Conservation (phyloP, 1,140 invertebrate species). For the Oedothorax gibbosus region DNA sequence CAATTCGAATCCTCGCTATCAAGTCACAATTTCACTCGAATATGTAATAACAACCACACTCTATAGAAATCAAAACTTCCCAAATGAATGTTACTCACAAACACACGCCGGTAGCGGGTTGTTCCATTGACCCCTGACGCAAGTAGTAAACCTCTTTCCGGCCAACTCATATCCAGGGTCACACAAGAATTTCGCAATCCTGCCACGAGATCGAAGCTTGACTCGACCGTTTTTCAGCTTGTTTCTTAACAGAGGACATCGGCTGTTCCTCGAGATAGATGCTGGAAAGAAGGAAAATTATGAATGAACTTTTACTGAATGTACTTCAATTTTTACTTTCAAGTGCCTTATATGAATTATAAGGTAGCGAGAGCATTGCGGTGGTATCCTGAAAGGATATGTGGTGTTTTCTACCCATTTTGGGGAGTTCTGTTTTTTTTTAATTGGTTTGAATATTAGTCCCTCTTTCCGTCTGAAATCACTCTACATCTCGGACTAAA, state of each 20-base stretch:
- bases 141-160: slow-evolving; percentile 75
- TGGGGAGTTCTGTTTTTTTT: no score
- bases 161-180: slow-evolving; percentile 72
- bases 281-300: no score
- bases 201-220: slow-evolving; percentile 66
- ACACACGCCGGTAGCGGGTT: slow-evolving; percentile 75
- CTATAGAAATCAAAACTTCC: background rate
- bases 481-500: no score
- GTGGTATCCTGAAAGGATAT: no score
- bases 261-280: background rate
- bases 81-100: slow-evolving; percentile 71
- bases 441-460: no score
- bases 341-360: no score
- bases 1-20: no score
- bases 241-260: slow-evolving; percentile 58
- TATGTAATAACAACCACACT: background rate
- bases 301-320: no score
- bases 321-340: no score
- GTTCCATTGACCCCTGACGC: slow-evolving; percentile 74
- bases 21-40: background rate
- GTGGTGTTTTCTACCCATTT: no score
- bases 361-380: no score
- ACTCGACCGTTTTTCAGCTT: slow-evolving; percentile 68
- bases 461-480: no score
- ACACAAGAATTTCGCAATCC: slow-evolving; percentile 74